Base-by-base conservation (phyloP, 2,113 vertebrate genomes). In the Myodes glareolus region DNA sequence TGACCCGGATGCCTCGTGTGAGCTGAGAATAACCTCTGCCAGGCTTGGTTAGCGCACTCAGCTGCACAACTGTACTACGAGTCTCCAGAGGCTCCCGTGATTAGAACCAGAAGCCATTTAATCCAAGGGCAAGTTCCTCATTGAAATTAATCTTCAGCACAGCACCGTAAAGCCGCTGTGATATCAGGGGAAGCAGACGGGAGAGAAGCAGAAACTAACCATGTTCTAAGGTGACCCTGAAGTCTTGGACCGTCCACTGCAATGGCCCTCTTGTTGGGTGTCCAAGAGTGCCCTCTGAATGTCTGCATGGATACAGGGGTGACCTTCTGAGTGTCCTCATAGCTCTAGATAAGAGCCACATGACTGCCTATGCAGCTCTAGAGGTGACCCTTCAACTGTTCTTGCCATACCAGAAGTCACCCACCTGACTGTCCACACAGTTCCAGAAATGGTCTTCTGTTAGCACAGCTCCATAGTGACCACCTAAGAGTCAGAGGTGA, bases 191-290 rank as follows among this genome's bases (percentile, higher is more conserved):
- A 33, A 2, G 0, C 3, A 36, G 33, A 39, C 3, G 33, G 23
- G 36, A 92, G 70, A 72, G 50, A 19, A 87, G 27, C 10, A 42
- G 21, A 47, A 14, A 77, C 27, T 52, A 27, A 82, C 11, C 23
- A 33, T n/a, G 8, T 12, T 68, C 73, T 21, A 61, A 11, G 33
- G 11, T 19, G n/a, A 50, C 21, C 39, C 2, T 8, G n/a, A 45
- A 73, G 25, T 55, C 11, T 52, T 70, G 9, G 2, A 16, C 3
- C 1, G 1, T n/a, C 4, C 3, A 5, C 17, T 47, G n/a, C 5
- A 6, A 61, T 27, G 25, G 16, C 0, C 55, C 55, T 58, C 55
- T 19, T 0, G 5, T 21, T 58, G 2, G 31, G 31, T 16, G 14
- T 25, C 58, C n/a, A 25, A 70, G 19, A 73, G 52, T 23, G 12